Base-by-base conservation (phyloP, 2,797 vertebrate species). In the Rhinoraja longicauda region DNA sequence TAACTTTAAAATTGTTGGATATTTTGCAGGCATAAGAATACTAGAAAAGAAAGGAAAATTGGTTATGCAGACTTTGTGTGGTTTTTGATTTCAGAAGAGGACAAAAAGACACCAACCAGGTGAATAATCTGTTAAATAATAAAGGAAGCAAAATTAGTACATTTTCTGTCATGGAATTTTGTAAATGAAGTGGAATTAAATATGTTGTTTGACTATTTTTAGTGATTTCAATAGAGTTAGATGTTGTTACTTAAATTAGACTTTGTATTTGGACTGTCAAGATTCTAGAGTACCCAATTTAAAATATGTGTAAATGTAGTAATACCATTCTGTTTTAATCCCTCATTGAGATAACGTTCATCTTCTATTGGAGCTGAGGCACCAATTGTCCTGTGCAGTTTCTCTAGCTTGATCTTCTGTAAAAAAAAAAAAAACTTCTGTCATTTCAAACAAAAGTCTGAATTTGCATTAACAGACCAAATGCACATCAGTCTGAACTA, bases 11-110 rank as follows among this genome's bases (percentile, higher is more conserved):
- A 92, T 39, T 53, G 70, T 39, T 57, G 24, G 5, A 29, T 92
- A 26, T 53, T 92, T 73, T 93, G 72, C 95, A 99, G 98, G 94
- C 97, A 97, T 94, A 95, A 95, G 64, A 97, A 95, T 70, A 97
- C 96, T 62, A 97, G 95, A 77, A 98, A 98, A 94, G 97, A 98
- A 57, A 97, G 97, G 0, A 96, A 96, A 77, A 95, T 99, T 29
- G 98, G 97, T 94, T 99, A 99, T 0, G 97, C 97, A 0, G 98
- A 99, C 94, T 99, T 99, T 91, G 98, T 99, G 88, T 99, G 98
- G 98, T 99, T 99, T 94, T 96, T 99, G 70, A 97, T 99, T 95
- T 99, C 99, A 0, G 98, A 99, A 95, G 99, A 99, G 93, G 99
- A 99, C 96, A 99, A 99, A 94, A 99, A 97, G 94, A 98, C 97